Evolutionary conservation across 1,140 invertebrate species (phyloP).

Genomic region (Berghia stephanieae): DNA sequence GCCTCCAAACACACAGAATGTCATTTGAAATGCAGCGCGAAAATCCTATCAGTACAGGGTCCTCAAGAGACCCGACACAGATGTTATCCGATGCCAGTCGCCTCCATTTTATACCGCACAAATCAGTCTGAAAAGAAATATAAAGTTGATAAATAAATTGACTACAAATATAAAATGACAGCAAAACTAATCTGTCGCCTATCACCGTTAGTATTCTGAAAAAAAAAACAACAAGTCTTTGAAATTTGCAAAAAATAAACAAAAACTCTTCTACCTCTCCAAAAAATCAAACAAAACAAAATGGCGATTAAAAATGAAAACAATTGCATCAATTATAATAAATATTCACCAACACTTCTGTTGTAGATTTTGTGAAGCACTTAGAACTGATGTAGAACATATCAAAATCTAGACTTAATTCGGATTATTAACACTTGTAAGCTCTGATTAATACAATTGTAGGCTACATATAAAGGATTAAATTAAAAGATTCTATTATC

Average conservation of each 20-base stretch:
- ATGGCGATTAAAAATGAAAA: constrained; percentile 31
- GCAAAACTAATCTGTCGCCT: not conserved
- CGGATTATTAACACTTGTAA: too few relatives aligned
- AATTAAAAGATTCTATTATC: too few relatives aligned
- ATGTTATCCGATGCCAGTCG: constrained; percentile 79
- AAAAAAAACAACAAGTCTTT: not conserved
- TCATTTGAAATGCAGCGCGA: constrained; percentile 91
- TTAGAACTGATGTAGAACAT: too few relatives aligned
- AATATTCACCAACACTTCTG: too few relatives aligned
- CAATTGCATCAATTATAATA: not conserved
- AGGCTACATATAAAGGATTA: too few relatives aligned
- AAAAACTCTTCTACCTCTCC: too few relatives aligned
- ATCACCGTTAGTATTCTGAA: not conserved
- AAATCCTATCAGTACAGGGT: constrained; percentile 92
- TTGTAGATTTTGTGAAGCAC: too few relatives aligned
- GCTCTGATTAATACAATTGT: too few relatives aligned
- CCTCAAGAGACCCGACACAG: constrained; percentile 76
- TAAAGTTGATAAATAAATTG: constrained; percentile 13
- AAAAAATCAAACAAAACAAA: too few relatives aligned
- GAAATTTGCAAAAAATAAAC: too few relatives aligned
- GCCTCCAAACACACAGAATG: constrained; percentile 95
- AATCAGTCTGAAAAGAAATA: constrained; percentile 82
- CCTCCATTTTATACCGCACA: constrained; percentile 99
- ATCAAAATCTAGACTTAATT: too few relatives aligned
- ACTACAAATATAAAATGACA: not conserved